phyloP scores from a whole-genome alignment of 2,113 vertebrate genomes.

The Eudyptes chrysolophus region DNA sequence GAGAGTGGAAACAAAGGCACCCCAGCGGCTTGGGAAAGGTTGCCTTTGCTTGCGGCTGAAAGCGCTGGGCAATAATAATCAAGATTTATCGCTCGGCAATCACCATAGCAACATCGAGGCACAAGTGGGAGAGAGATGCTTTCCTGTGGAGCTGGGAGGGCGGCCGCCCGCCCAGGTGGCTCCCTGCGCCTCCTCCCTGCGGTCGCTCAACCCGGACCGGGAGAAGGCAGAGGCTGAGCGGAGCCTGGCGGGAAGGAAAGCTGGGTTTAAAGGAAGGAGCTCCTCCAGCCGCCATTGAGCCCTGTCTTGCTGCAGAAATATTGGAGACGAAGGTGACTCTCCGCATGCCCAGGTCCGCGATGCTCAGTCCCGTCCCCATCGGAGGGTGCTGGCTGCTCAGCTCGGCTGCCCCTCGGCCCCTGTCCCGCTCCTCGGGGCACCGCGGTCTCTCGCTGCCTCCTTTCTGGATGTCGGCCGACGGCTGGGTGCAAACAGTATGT shows the following conservation, averaged over 20 bases:
- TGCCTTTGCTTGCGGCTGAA: conserved; percentile 30
- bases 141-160: background rate
- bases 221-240: background rate
- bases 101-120: conserved; percentile 78
- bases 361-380: accelerated
- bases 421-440: background rate
- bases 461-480: accelerated
- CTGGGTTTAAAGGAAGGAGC: background rate
- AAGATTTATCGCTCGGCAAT: conserved; percentile 72
- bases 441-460: background rate
- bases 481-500: background rate
- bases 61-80: conserved; percentile 71
- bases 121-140: conserved; percentile 69
- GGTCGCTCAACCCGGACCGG: background rate
- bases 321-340: accelerated
- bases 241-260: background rate
- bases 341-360: accelerated
- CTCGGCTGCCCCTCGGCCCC: background rate
- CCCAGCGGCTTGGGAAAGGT: background rate
- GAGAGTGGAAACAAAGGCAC: background rate
- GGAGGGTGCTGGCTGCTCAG: background rate
- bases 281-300: background rate
- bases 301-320: accelerated
- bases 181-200: background rate
- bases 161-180: background rate